Conservation (phyloP, 2,113 vertebrate species). For the Embiotoca jacksoni region DNA sequence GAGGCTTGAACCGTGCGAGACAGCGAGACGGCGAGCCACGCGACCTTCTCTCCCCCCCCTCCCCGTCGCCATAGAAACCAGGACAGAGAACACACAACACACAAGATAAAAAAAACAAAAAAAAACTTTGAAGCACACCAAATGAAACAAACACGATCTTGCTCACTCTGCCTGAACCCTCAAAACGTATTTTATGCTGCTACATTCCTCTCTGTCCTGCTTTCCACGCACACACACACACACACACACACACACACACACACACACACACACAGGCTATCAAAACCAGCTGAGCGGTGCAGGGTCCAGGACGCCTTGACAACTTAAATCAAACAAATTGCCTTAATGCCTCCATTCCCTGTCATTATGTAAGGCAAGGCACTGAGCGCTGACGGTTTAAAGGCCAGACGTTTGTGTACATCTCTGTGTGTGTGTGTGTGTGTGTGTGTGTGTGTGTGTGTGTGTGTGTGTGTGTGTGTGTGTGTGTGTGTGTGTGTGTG, state of each 20-base stretch:
- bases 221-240: conserved; percentile 28
- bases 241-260: conserved; percentile 31
- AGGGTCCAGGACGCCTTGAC: conserved; percentile 77
- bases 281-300: conserved; percentile 79
- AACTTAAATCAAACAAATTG: conserved; percentile 85
- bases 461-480: conserved; percentile 24
- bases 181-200: conserved; percentile 39
- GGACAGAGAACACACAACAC: not conserved
- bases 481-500: not conserved
- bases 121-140: not conserved
- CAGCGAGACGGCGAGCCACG: no score
- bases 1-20: no score
- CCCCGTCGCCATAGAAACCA: not conserved
- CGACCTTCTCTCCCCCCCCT: no score
- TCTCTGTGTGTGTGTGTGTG: conserved; percentile 15
- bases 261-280: conserved; percentile 48
- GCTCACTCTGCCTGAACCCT: conserved; percentile 15
- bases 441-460: conserved; percentile 32
- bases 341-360: conserved; percentile 83
- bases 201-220: conserved; percentile 31
- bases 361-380: conserved; percentile 81
- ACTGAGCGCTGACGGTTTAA: conserved; percentile 76
- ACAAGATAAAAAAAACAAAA: not conserved
- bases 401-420: conserved; percentile 67
- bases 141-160: not conserved